Percentiles rank a stretch among this genome's conserved stretches.
Conservation (phyloP, 2,888 invertebrate species). For the Conus canariensis region DNA sequence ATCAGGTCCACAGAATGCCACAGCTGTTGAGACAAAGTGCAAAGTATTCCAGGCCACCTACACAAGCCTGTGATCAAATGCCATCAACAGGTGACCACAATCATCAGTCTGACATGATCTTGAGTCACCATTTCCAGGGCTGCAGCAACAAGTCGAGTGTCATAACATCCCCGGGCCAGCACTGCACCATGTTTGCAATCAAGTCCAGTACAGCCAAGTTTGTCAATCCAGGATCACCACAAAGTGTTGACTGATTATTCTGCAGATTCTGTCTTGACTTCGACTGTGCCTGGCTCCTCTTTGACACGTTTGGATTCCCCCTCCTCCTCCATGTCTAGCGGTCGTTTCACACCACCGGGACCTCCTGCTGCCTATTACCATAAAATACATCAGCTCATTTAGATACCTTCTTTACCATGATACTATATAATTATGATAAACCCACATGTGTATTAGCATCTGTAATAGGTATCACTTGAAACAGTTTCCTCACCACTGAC, state of each 20-base stretch:
- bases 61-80: too few species aligned
- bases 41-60: too few species aligned
- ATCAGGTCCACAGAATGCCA: too few species aligned
- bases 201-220: background rate
- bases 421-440: background rate
- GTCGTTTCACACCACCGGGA: background rate
- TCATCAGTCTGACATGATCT: background rate
- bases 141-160: background rate
- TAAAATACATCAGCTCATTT: background rate
- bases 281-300: slow-evolving; percentile 13
- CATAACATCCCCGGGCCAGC: background rate
- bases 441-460: background rate
- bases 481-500: background rate
- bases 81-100: too few species aligned
- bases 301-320: slow-evolving; percentile 30
- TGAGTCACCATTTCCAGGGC: background rate
- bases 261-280: slow-evolving; percentile 26
- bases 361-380: background rate
- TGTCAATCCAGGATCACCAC: background rate
- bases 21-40: too few species aligned
- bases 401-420: background rate
- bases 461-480: too few species aligned
- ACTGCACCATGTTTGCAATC: background rate
- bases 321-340: background rate
- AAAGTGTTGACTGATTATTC: background rate